Base-by-base conservation (phyloP, 2,797 vertebrate genomes). In the Apodemus agrarius region DNA sequence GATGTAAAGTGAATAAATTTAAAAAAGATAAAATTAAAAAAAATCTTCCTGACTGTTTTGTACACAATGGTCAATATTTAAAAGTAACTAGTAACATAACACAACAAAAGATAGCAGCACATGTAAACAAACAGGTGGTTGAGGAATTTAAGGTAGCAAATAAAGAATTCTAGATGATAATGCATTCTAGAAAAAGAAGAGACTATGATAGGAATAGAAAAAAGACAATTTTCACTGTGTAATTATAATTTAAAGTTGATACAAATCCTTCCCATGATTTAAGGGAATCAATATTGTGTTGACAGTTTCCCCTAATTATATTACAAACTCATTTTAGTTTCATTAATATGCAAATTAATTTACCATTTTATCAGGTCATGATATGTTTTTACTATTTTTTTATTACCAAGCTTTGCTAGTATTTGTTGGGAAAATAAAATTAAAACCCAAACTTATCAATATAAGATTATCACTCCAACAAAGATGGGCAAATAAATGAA, bases 221-320 rank as follows among this genome's bases (percentile, higher is more conserved):
- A 80, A 57, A 83, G 2, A 49, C 54, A 24, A 61, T 90, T 92
- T 89, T 74, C 26, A 78, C n/a, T 67, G n/a, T 31, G n/a, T 16
- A 65, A 81, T 85, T 75, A 52, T 75, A 57, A 54, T 49, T 93
- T 93, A 81, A 83, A 93, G 79, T 76, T 5, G 74, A 86, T 63
- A n/a, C 59, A 96, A 93, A 34, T 31, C 49, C 2, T 46, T 2
- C n/a, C 16, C 6, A 22, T 75, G 6, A 92, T 59, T 59, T 87
- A 46, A 26, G 57, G 83, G 29, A 91, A 31, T 86, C 24, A 86
- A 52, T 81, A 52, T 43, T 65, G 1, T 89, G 52, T 65, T 46
- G 29, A 69, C 65, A 96, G 93, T 79, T 90, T 88, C 6, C 16
- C 14, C 2, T n/a, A 69, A 59, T 24, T 90, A 26, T 43, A 69